These are phyloP conservation scores for Kryptolebias marmoratus DNA, from an alignment of 2,113 vertebrate genomes.

Conservation along the genomic window DNA sequence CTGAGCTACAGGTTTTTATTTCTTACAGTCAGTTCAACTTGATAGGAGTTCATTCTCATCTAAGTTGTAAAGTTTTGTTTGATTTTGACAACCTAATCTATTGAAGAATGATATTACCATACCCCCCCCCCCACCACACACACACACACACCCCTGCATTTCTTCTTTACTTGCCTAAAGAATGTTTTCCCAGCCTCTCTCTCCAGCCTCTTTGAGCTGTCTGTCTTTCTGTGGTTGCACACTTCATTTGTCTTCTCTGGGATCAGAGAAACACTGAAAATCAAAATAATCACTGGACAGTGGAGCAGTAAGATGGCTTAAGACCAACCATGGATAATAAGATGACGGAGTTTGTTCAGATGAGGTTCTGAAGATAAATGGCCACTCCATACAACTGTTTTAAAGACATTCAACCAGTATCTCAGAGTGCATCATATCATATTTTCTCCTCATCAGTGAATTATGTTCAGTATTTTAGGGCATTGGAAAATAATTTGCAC, in stretches of 20 bases:
- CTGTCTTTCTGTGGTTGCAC: slow-evolving; percentile 75
- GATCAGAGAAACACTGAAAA: slow-evolving; percentile 76
- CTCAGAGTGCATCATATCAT: not conserved
- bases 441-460: not conserved
- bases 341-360: slow-evolving; percentile 55
- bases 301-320: slow-evolving; percentile 51
- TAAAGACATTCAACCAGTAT: slow-evolving; percentile 9
- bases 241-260: slow-evolving; percentile 78
- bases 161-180: slow-evolving; percentile 57
- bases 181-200: slow-evolving; percentile 78
- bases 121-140: slow-evolving; percentile 31
- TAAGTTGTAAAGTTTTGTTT: not conserved
- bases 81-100: slow-evolving; percentile 12
- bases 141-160: slow-evolving; percentile 2
- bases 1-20: not conserved
- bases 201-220: slow-evolving; percentile 69
- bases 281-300: slow-evolving; percentile 76
- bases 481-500: not conserved
- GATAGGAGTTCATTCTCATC: slow-evolving; percentile 10
- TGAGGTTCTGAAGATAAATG: not conserved
- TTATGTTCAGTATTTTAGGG: not conserved
- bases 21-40: not conserved
- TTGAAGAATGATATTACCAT: slow-evolving; percentile 37
- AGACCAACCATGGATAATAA: slow-evolving; percentile 67
- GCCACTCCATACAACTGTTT: slow-evolving; percentile 7